phyloP scores from a whole-genome alignment of 2,113 vertebrate genomes.

The Salvelinus alpinus region DNA sequence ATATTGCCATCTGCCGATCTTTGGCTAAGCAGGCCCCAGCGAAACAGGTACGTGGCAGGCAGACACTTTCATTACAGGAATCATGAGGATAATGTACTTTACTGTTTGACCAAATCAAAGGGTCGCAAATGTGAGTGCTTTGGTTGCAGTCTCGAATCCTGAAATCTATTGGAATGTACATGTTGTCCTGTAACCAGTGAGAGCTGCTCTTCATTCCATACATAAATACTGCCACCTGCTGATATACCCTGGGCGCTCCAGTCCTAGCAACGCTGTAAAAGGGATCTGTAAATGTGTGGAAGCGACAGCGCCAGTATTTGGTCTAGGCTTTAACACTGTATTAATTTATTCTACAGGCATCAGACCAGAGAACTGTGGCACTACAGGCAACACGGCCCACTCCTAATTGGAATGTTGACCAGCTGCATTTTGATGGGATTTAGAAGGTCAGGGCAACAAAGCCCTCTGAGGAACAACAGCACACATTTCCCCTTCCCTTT shows the following conservation, averaged over 20 bases:
- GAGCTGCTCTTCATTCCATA: conserved; percentile 38
- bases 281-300: conserved; percentile 21
- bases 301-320: background rate
- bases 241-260: conserved; percentile 54
- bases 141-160: too few relatives aligned
- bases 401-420: conserved; percentile 55
- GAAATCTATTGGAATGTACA: background rate
- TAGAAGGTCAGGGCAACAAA: conserved; percentile 60
- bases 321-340: conserved; percentile 6
- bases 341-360: conserved; percentile 9
- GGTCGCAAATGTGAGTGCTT: too few relatives aligned
- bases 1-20: too few relatives aligned
- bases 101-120: too few relatives aligned
- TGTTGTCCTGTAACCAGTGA: background rate
- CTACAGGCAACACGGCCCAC: conserved; percentile 40
- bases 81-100: too few relatives aligned
- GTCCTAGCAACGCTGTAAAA: conserved; percentile 21
- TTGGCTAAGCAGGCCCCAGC: too few relatives aligned
- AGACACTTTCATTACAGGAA: too few relatives aligned
- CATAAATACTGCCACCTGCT: conserved; percentile 79
- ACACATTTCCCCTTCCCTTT: conserved; percentile 40
- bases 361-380: conserved; percentile 15
- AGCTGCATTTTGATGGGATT: conserved; percentile 45
- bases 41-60: too few relatives aligned
- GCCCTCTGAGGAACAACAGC: conserved; percentile 21